Evolutionary conservation across 2,113 vertebrate genomes (phyloP).

Genomic region (mouse (Mus musculus)): GRCm39 chr10:123704501-123705000

Average conservation of each 20-base stretch:
- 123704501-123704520: constrained; percentile 32
- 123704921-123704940: background rate
- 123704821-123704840: background rate
- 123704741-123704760: constrained; percentile 42
- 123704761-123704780: constrained; percentile 49
- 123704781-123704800: constrained; percentile 34
- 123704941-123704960: background rate
- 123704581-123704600: background rate
- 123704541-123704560: background rate
- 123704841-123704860: background rate
- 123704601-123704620: background rate
- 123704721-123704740: constrained; percentile 55
- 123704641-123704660: constrained; percentile 53
- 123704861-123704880: background rate
- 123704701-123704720: constrained; percentile 23
- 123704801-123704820: constrained; percentile 3
- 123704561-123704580: background rate
- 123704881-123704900: background rate
- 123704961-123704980: background rate
- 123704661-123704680: constrained; percentile 34
- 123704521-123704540: background rate
- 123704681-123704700: constrained; percentile 61
- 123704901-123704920: background rate
- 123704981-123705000: background rate
- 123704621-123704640: background rate